A percentile compares a stretch with the other conserved stretches of the same genome.
Evolutionary conservation across 2,797 vertebrate genomes (phyloP).

Genomic region (Xiphorhynchus erythropygius): DNA sequence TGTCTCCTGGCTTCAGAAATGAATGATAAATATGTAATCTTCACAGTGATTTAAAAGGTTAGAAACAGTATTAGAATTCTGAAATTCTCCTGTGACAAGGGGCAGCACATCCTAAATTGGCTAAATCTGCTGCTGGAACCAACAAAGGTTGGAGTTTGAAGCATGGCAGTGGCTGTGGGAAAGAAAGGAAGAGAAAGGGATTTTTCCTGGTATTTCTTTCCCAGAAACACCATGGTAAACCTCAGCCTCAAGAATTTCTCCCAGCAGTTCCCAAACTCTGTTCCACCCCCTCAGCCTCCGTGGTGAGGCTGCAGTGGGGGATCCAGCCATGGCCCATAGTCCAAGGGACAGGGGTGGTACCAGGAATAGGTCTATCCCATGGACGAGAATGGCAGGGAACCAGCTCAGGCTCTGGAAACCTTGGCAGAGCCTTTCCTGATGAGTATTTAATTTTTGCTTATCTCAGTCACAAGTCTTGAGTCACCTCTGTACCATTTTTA

Average conservation of each 20-base stretch:
- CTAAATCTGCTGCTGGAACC: neutral
- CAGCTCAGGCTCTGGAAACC: neutral
- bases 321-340: neutral
- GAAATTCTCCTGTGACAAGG: neutral
- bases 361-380: fast-evolving
- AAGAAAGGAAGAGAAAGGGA: neutral
- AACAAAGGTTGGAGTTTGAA: neutral
- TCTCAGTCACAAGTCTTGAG: neutral
- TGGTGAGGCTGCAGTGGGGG: conserved; percentile 44
- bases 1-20: neutral
- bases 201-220: neutral
- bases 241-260: neutral
- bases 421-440: neutral
- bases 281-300: neutral
- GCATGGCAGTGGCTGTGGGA: neutral
- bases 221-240: neutral
- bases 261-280: neutral
- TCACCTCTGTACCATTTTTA: neutral
- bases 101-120: neutral
- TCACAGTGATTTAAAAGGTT: neutral
- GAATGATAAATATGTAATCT: neutral
- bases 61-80: neutral
- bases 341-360: neutral
- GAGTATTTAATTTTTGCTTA: neutral
- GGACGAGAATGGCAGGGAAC: neutral